Evolutionary conservation across 2,888 invertebrate genomes (phyloP).

Genomic region (Selenia dentaria): DNA sequence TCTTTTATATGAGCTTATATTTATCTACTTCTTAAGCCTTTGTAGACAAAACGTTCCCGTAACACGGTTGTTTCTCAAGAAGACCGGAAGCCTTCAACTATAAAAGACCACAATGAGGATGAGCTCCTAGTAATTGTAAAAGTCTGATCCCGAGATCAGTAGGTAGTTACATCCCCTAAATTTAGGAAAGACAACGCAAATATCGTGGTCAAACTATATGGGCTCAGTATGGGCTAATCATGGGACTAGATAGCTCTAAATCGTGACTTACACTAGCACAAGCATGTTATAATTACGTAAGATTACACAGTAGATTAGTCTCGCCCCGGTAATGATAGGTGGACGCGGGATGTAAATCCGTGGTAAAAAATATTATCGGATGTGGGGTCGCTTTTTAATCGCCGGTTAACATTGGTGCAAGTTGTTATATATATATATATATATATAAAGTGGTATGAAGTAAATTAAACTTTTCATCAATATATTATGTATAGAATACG

Average conservation of each 20-base stretch:
- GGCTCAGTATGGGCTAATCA: slow-evolving; percentile 13
- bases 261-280: slow-evolving; percentile 77
- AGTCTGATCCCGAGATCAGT: no score
- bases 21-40: no score
- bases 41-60: no score
- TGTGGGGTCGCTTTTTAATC: slow-evolving; percentile 30
- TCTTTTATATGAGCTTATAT: no score
- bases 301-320: slow-evolving; percentile 68
- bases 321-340: slow-evolving; percentile 65
- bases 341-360: slow-evolving; percentile 41
- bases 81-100: no score
- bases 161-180: no score
- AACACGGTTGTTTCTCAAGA: no score
- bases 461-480: no score
- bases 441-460: neutral
- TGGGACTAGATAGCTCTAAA: slow-evolving; percentile 66
- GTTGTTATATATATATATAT: neutral
- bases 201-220: slow-evolving; percentile 16
- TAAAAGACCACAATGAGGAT: no score
- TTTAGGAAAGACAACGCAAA: no score
- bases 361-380: slow-evolving; percentile 44
- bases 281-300: slow-evolving; percentile 79
- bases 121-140: no score
- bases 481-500: no score
- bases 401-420: slow-evolving; percentile 22